Percentiles rank a stretch among this genome's conserved stretches.
These are phyloP conservation scores for Machimus atricapillus DNA, from an alignment of 2,888 invertebrate genomes.

Conservation along the genomic window DNA sequence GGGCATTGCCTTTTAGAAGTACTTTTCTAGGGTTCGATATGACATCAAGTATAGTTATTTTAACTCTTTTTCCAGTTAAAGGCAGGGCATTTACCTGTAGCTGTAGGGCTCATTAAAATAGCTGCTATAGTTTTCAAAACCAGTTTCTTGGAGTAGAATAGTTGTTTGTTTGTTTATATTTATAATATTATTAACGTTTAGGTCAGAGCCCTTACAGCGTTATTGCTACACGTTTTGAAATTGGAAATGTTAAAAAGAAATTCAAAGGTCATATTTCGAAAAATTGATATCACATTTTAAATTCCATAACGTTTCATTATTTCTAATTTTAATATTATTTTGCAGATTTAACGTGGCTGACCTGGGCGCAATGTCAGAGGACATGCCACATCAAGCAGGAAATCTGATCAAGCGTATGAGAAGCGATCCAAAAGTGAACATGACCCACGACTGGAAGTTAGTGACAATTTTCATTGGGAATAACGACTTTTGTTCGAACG, in stretches of 20 bases:
- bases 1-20: background rate
- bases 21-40: background rate
- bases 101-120: background rate
- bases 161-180: background rate
- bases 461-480: constrained; percentile 68
- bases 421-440: constrained; percentile 65
- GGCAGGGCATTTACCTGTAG: background rate
- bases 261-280: no score
- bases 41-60: background rate
- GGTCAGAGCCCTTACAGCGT: no score
- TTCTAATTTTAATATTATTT: background rate
- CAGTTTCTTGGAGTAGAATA: background rate
- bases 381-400: constrained; percentile 67
- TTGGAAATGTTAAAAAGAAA: no score
- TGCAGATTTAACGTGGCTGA: constrained; percentile 68
- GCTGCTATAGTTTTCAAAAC: background rate
- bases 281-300: no score
- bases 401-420: constrained; percentile 65
- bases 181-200: no score
- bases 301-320: background rate
- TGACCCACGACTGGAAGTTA: constrained; percentile 70
- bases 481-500: constrained; percentile 69
- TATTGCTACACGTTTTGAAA: no score
- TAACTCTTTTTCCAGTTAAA: background rate
- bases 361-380: constrained; percentile 66